Base-by-base conservation (phyloP, 35 echinoderm and acorn worm genomes). In the Apostichopus californicus region DNA sequence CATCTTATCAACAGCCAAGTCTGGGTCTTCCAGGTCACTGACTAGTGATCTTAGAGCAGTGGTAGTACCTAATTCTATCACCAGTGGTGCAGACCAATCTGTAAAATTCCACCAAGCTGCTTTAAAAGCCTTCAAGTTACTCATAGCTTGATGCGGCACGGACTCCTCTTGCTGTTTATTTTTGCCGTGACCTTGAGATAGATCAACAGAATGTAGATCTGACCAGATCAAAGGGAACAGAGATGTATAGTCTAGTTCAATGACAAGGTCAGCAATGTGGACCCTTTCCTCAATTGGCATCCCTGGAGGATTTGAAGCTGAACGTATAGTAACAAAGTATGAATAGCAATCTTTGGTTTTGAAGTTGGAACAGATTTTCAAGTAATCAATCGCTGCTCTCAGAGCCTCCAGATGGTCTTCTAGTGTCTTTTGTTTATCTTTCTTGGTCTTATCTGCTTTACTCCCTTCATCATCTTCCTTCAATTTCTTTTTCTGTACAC, bases 101-200 rank as follows among this genome's bases (percentile, higher is more conserved):
- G 95, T 95, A 80, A 93, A 96, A 73, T 96, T 99, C 97, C 96
- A 98, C 63, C 92, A 98, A 25, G 91, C 63, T 20, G 6, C 77
- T 59, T 91, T 91, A 9, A 91, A 78, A 15, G 21, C 54, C 59
- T 91, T 91, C 8, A 91, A 56, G 75, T 91, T 91, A 79, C 6
- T 28, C 89, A 91, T 79, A 6, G 89, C 89, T 54, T 79, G 89
- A 57, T 91, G 73, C 5, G 89, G 72, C 24, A 78, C 54, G 0
- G 73, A 57, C 0, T 17, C 18, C 52, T 57, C 73, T 59, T 34
- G 22, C 9, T 8, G 34, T 52, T 91, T 91, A 7, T 54, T 79
- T 59, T 91, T 91, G 9, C 73, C 73, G 56, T 90, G 88, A 46
- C 88, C 88, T 54, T 91, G 13, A 4, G 89, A 78, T 18, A 91